These are phyloP conservation scores for Tenualosa ilisha DNA, from an alignment of 2,797 vertebrate genomes.

Conservation along the genomic window DNA sequence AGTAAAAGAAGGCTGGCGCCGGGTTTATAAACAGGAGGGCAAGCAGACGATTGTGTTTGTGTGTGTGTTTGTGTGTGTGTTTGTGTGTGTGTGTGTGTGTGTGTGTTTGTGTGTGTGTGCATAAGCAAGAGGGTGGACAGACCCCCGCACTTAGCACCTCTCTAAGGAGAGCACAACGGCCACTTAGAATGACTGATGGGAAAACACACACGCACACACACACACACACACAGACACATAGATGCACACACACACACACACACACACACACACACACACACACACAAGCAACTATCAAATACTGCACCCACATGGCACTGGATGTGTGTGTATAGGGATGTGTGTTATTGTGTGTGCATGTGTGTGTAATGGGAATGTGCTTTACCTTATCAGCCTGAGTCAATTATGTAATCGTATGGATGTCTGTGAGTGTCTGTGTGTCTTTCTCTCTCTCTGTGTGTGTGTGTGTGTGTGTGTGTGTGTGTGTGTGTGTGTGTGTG, in stretches of 20 bases:
- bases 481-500: no score
- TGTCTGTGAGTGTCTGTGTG: slow-evolving; percentile 26
- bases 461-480: no score
- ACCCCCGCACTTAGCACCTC: background rate
- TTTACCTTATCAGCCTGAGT: background rate
- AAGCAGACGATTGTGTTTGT: no score
- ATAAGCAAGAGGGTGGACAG: background rate
- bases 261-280: background rate
- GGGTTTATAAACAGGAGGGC: background rate
- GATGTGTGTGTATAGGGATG: background rate
- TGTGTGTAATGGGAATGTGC: background rate
- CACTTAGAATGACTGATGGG: background rate
- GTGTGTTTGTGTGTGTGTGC: no score
- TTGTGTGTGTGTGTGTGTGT: no score
- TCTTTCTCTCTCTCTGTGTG: background rate
- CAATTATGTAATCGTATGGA: background rate
- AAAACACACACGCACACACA: background rate
- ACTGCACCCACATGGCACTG: slow-evolving; percentile 24
- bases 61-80: no score
- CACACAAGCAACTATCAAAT: background rate
- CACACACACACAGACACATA: background rate
- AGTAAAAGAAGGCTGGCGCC: background rate
- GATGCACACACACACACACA: background rate
- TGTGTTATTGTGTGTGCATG: background rate
- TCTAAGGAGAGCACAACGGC: background rate